Percentiles rank a stretch among this genome's conserved stretches.
phyloP scores from a whole-genome alignment of 2,888 invertebrate genomes.

The Keiferia lycopersicella region DNA sequence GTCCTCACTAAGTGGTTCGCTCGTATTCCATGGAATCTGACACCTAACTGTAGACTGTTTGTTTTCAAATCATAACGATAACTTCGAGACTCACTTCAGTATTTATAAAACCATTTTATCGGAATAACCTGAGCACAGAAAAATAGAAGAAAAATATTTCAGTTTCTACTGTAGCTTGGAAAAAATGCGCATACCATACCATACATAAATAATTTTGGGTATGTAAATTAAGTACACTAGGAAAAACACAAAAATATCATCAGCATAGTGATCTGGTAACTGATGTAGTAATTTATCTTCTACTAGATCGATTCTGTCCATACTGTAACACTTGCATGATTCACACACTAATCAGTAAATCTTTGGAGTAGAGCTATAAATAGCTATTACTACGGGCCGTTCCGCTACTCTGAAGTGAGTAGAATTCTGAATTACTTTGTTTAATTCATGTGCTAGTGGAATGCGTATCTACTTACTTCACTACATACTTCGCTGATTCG shows the following conservation, averaged over 20 bases:
- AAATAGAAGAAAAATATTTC: too few relatives aligned
- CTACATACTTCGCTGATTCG: too few relatives aligned
- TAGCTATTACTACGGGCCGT: conserved; percentile 43
- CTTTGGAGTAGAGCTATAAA: conserved; percentile 34
- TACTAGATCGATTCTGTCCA: conserved; percentile 1
- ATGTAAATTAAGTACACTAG: too few relatives aligned
- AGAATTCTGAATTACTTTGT: conserved; percentile 25
- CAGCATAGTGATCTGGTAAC: background rate
- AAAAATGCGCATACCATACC: too few relatives aligned
- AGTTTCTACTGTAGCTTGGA: too few relatives aligned
- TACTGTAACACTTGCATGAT: conserved; percentile 28
- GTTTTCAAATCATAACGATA: background rate
- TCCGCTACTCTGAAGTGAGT: conserved; percentile 49
- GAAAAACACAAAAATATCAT: too few relatives aligned
- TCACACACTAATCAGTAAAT: conserved; percentile 18
- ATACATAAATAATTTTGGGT: too few relatives aligned
- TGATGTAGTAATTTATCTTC: background rate
- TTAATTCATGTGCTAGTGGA: background rate
- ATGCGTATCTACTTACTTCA: background rate
- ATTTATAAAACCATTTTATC: background rate
- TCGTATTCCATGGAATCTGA: background rate
- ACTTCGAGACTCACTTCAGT: background rate
- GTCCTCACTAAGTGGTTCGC: background rate
- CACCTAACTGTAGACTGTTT: background rate
- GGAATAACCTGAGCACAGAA: background rate